Evolutionary conservation across 2,888 invertebrate species (phyloP).

Genomic region (Argyresthia albistria): DNA sequence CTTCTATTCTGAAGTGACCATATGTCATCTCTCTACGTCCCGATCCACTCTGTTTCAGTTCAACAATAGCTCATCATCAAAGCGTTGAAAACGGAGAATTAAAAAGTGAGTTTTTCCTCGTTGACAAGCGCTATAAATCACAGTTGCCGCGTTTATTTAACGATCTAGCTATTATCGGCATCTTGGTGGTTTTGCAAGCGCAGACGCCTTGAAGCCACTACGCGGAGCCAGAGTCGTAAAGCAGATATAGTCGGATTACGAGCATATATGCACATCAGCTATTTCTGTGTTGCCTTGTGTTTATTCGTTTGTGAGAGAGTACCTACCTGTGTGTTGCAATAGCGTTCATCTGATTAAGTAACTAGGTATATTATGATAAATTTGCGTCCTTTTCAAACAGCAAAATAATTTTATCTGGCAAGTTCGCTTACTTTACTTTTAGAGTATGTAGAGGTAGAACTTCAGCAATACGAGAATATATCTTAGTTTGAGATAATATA

Average conservation of each 20-base stretch:
- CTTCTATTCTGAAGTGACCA: neutral
- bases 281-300: constrained; percentile 44
- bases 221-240: constrained; percentile 46
- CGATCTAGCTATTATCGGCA: constrained; percentile 63
- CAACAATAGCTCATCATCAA: constrained; percentile 54
- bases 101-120: constrained; percentile 55
- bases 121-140: constrained; percentile 61
- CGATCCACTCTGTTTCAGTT: constrained; percentile 20
- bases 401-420: too few relatives aligned
- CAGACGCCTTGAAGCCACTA: constrained; percentile 24
- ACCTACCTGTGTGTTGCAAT: too few relatives aligned
- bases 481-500: too few relatives aligned
- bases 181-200: constrained; percentile 58
- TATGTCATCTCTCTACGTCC: neutral
- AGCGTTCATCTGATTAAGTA: too few relatives aligned
- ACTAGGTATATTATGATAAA: too few relatives aligned
- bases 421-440: too few relatives aligned
- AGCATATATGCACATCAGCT: constrained; percentile 38
- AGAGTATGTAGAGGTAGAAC: too few relatives aligned
- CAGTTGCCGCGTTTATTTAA: constrained; percentile 58
- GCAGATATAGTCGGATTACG: constrained; percentile 39
- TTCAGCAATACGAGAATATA: too few relatives aligned
- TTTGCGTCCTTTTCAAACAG: too few relatives aligned
- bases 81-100: constrained; percentile 46
- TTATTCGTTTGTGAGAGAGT: constrained; percentile 21